phyloP scores from a whole-genome alignment of 2,113 vertebrate genomes.

The Felis catus region DNA sequence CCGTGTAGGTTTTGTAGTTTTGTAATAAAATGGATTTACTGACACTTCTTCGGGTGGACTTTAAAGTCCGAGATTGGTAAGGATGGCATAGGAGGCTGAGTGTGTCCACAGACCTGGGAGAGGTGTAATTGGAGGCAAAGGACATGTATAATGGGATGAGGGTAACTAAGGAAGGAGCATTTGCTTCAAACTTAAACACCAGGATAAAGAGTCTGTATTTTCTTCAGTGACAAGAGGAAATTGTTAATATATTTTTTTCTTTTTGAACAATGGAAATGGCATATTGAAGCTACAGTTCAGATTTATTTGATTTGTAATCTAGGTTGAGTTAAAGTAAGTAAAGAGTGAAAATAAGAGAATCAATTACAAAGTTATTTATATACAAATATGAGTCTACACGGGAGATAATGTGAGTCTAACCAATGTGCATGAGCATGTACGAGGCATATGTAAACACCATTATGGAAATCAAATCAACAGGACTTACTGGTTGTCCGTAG shows the following conservation, averaged over 20 bases:
- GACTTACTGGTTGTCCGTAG: background rate
- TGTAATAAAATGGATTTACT: conserved; percentile 49
- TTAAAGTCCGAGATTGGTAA: conserved; percentile 32
- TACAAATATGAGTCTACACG: background rate
- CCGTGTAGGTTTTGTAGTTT: background rate
- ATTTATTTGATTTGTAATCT: conserved; percentile 18
- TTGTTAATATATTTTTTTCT: background rate
- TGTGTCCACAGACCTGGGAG: background rate
- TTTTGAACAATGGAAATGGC: background rate
- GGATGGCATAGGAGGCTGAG: background rate
- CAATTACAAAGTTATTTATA: background rate
- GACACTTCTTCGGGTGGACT: conserved; percentile 28
- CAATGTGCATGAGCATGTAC: background rate
- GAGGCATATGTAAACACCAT: background rate
- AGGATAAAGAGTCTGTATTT: background rate
- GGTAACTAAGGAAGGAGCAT: background rate
- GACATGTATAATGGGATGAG: background rate
- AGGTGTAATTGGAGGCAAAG: conserved; percentile 24
- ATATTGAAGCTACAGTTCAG: conserved; percentile 14
- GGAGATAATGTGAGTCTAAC: background rate
- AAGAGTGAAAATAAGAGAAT: background rate
- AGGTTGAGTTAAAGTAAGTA: background rate
- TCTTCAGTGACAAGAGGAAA: conserved; percentile 11
- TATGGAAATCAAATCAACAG: background rate
- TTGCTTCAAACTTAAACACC: background rate